phyloP scores from a whole-genome alignment of 1,140 invertebrate species.

The Trachymyrmex septentrionalis region DNA sequence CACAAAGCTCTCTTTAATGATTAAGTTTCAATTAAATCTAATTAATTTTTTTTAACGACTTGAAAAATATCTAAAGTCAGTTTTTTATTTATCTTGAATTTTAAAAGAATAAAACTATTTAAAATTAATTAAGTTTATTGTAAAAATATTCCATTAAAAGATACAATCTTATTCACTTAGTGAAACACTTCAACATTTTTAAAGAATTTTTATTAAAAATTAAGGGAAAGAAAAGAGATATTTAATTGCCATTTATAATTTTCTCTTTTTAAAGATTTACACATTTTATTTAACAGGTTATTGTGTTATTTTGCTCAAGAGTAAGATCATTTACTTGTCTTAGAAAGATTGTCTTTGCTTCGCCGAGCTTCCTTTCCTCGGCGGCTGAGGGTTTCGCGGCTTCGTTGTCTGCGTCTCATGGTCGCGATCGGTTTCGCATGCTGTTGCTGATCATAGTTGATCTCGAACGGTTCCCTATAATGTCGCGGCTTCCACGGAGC shows the following conservation, averaged over 20 bases:
- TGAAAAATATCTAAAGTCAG: neutral
- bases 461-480: constrained; percentile 91
- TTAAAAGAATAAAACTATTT: neutral
- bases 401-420: constrained; percentile 83
- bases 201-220: neutral
- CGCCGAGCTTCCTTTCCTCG: constrained; percentile 82
- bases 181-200: neutral
- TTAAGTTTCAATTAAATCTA: neutral
- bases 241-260: neutral
- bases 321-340: constrained; percentile 77
- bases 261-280: neutral
- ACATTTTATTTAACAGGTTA: neutral
- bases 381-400: constrained; percentile 84
- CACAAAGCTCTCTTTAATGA: neutral
- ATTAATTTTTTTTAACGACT: neutral
- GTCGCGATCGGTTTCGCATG: constrained; percentile 83
- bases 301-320: neutral
- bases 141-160: neutral
- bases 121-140: neutral
- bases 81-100: neutral
- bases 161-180: neutral
- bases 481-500: constrained; percentile 94
- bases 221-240: neutral
- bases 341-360: constrained; percentile 83
- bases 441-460: constrained; percentile 92